Percentiles rank a stretch among this genome's conserved stretches.
Conservation (phyloP, 2,113 vertebrate genomes). For the Dasyprocta punctata region DNA sequence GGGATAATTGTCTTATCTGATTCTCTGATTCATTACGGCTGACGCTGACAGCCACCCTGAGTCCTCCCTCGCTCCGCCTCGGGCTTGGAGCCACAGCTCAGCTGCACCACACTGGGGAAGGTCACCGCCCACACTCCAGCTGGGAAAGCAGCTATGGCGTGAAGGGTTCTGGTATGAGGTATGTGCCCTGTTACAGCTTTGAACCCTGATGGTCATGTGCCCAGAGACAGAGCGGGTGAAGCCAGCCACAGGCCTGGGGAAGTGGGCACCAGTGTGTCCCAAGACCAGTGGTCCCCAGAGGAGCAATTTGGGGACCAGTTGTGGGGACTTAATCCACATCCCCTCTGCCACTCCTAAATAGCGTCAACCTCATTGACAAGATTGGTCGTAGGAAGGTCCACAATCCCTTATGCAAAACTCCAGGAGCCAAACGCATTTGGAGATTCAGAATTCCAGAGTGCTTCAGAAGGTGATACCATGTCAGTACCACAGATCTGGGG, state of each 20-base stretch:
- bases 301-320: accelerated
- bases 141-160: neutral
- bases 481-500: neutral
- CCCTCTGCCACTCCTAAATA: neutral
- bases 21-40: neutral
- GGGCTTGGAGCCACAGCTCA: neutral
- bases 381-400: neutral
- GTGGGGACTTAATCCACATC: neutral
- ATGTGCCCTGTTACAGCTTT: too few relatives aligned
- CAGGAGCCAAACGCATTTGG: neutral
- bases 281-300: neutral
- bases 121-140: accelerated
- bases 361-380: neutral
- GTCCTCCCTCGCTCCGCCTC: neutral
- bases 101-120: neutral
- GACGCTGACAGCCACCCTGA: neutral
- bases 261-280: accelerated
- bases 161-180: neutral
- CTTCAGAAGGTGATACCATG: neutral
- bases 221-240: neutral
- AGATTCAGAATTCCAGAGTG: neutral
- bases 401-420: neutral
- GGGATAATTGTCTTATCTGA: conserved; percentile 3
- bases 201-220: accelerated
- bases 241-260: accelerated